Evolutionary conservation across 2,797 vertebrate species (phyloP).

Genomic region (Coilia nasus): DNA sequence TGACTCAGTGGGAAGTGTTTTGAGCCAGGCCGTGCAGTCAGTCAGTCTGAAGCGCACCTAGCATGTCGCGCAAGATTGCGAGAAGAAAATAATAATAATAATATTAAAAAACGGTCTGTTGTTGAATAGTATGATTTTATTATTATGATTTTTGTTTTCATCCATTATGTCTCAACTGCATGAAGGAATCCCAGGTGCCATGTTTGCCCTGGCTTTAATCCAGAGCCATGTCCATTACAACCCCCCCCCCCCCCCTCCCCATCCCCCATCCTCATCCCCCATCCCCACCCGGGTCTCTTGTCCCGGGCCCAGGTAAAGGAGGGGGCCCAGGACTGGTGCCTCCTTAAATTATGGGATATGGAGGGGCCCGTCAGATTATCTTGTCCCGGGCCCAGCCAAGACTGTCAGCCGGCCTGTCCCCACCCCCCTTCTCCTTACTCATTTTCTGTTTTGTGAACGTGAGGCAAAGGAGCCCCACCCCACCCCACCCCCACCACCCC

Average conservation of each 20-base stretch:
- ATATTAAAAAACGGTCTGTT: constrained; percentile 53
- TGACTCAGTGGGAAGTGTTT: constrained; percentile 2
- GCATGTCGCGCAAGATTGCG: background rate
- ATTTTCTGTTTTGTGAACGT: constrained; percentile 2
- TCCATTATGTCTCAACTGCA: constrained; percentile 74
- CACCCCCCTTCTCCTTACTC: background rate
- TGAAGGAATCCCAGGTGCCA: constrained; percentile 76
- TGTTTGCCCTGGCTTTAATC: constrained; percentile 64
- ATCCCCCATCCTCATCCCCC: background rate
- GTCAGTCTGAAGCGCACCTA: background rate
- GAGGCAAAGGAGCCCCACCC: background rate
- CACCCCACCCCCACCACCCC: background rate
- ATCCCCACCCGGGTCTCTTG: too few relatives aligned
- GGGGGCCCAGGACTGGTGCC: too few relatives aligned
- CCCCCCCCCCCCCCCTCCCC: background rate
- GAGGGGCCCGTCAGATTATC: too few relatives aligned
- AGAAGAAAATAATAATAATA: background rate
- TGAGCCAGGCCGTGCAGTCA: background rate
- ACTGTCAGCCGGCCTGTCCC: too few relatives aligned
- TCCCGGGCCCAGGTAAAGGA: too few relatives aligned
- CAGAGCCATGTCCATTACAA: constrained; percentile 59
- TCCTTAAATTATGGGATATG: too few relatives aligned
- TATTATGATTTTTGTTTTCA: constrained; percentile 24
- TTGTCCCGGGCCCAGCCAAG: too few relatives aligned
- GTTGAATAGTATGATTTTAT: constrained; percentile 59